Base-by-base conservation (phyloP, 2,888 invertebrate genomes). In the Arge pagana region DNA sequence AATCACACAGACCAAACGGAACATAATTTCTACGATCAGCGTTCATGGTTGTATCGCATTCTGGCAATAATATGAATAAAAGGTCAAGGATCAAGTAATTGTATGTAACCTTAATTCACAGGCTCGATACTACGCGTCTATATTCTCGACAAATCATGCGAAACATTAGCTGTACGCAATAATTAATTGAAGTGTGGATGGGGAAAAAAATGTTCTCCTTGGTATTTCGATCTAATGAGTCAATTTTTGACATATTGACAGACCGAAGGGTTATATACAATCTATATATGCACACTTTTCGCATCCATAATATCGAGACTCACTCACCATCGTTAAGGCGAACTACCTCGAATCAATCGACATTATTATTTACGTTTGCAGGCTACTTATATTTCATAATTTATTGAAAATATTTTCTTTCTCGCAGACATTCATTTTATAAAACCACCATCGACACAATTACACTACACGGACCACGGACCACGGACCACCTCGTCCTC, bases 161-260 rank as follows among this genome's bases (percentile, higher is more conserved):
- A n/a, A n/a, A n/a, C n/a, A n/a, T n/a, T n/a, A n/a, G n/a, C n/a
- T n/a, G n/a, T n/a, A n/a, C n/a, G n/a, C n/a, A n/a, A n/a, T n/a
- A n/a, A n/a, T n/a, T n/a, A n/a, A n/a, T n/a, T n/a, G n/a, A n/a
- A n/a, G n/a, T n/a, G n/a, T n/a, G n/a, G n/a, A n/a, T n/a, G n/a
- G n/a, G n/a, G n/a, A n/a, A n/a, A n/a, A n/a, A n/a, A n/a, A n/a
- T n/a, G n/a, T n/a, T n/a, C n/a, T n/a, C n/a, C n/a, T n/a, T n/a
- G n/a, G 8, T 24, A 21, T 42, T 21, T 11, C 13, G 26, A 42
- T 10, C 16, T 18, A 8, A 2, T 48, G n/a, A 13, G 8, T 28
- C 28, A 42, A 13, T 23, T 48, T 41, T 52, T 52, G 52, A 52
- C 52, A 52, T 48, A 52, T 52, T 48, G 52, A 48, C 48, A 48